These are phyloP conservation scores for Toxostoma redivivum DNA, from an alignment of 2,113 vertebrate genomes.

Conservation along the genomic window DNA sequence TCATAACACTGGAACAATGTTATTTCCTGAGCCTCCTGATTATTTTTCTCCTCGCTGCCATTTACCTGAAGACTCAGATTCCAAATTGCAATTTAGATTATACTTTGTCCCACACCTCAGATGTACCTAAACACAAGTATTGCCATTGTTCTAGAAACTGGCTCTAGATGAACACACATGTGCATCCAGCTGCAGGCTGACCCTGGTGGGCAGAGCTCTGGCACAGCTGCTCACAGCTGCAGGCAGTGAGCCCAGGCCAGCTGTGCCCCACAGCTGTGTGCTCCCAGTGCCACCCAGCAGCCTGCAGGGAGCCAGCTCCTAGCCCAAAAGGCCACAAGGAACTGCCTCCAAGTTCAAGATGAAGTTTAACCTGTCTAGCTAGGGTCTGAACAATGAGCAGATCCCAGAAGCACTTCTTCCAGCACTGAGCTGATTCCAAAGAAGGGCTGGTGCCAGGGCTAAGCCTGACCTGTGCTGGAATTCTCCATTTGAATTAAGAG, in stretches of 20 bases:
- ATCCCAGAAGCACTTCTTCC: neutral
- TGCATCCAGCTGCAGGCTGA: neutral
- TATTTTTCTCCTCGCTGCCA: neutral
- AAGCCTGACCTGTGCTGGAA: neutral
- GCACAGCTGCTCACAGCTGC: neutral
- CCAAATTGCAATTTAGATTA: neutral
- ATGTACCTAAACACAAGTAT: rapidly evolving
- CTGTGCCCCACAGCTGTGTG: rapidly evolving
- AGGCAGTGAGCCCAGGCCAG: neutral
- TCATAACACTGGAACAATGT: too few species aligned
- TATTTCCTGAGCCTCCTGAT: neutral
- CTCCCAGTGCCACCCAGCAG: too few species aligned
- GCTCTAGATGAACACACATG: rapidly evolving
- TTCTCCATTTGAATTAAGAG: neutral
- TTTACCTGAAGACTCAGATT: neutral
- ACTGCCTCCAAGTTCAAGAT: neutral
- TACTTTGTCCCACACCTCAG: neutral
- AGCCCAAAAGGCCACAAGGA: neutral
- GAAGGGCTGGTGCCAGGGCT: neutral
- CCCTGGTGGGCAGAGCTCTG: neutral
- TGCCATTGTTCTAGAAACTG: neutral
- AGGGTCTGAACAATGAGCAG: neutral
- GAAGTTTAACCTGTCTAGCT: neutral
- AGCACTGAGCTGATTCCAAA: neutral
- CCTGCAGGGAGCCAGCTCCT: rapidly evolving